Base-by-base conservation (phyloP, 2,888 invertebrate genomes). In the Lymantria dispar region DNA sequence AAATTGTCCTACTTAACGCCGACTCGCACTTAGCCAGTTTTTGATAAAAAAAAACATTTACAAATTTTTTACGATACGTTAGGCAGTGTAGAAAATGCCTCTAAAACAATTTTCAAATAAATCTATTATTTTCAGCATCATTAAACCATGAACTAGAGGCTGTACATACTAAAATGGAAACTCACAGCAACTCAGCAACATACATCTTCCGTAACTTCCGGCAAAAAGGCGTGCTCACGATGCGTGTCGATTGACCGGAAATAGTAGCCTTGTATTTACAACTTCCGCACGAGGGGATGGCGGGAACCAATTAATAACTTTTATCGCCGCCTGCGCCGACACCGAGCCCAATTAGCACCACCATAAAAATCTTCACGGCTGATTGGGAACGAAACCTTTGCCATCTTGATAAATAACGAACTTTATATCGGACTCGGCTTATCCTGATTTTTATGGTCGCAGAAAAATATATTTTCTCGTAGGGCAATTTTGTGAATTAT, bases 241-340 rank as follows among this genome's bases (percentile, higher is more conserved):
- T 74, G 82, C 82, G 82, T 80, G 84, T 77, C 86, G 81, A 85
- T 86, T 76, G 83, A 76, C 80, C 86, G 87, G 87, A 87, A 84
- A 83, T 86, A 87, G 86, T 82, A 72, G 82, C 76, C 79, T 75
- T 76, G 83, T 87, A 87, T 88, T 88, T 88, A 89, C 87, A 86
- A 83, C 88, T 87, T 87, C 88, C 88, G 81, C 58, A 55, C 49
- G 62, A 69, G 67, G 77, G 81, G 74, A 71, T 74, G 78, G 80
- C 80, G 83, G 85, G 84, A 79, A 78, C 80, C 88, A 87, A 89
- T 89, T 89, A 89, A 89, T 89, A 89, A 87, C 88, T 87, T 88
- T 89, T 89, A 89, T 89, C 72, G 88, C 73, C 80, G 78, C 84
- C 87, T 83, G 78, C 71, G 78, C 68, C 76, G 78, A 79, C 82